Conservation (phyloP, 2,113 vertebrate genomes). For the Aleadryas rufinucha region DNA sequence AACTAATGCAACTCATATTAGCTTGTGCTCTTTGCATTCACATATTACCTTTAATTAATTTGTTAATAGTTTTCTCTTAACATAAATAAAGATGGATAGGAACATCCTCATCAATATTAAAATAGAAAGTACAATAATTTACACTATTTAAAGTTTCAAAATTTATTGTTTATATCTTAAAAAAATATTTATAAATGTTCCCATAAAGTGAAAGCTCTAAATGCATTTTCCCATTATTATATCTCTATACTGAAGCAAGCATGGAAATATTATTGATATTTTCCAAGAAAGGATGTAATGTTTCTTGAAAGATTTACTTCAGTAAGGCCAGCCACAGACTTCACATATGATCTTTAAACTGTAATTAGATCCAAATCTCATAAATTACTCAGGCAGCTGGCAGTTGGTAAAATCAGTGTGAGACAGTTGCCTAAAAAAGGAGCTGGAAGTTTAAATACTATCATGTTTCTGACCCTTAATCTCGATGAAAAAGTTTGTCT, state of each 20-base stretch:
- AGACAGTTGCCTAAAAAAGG: background rate
- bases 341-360: background rate
- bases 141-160: background rate
- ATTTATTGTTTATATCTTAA: background rate
- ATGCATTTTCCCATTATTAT: background rate
- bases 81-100: background rate
- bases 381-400: background rate
- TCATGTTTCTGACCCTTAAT: background rate
- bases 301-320: background rate
- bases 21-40: background rate
- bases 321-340: background rate
- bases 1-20: background rate
- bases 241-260: background rate
- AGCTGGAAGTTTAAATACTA: conserved; percentile 5
- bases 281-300: background rate
- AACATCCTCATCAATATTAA: background rate
- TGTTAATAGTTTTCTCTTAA: background rate
- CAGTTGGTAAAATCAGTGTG: background rate
- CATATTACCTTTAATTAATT: background rate
- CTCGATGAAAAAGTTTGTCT: background rate
- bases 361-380: background rate
- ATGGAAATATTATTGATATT: background rate
- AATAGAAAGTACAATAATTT: background rate
- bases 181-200: background rate
- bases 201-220: background rate